phyloP scores from a whole-genome alignment of 2,888 invertebrate genomes.

The Lampropteryx suffumata region DNA sequence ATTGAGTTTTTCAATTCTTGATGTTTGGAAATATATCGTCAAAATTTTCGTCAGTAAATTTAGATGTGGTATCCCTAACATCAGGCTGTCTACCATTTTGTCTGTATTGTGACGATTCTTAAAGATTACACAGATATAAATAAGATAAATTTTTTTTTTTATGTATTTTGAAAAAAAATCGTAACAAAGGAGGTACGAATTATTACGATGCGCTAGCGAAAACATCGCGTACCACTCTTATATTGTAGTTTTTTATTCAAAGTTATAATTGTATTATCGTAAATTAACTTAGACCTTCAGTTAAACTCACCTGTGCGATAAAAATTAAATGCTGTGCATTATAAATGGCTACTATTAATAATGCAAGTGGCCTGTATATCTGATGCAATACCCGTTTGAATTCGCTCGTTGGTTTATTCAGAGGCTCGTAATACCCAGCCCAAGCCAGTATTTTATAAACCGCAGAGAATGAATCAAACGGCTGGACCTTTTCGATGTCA shows the following conservation, averaged over 20 bases:
- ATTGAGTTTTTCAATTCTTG: constrained; percentile 41
- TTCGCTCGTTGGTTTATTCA: constrained; percentile 35
- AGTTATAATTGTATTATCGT: too few species aligned
- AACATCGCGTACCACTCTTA: too few species aligned
- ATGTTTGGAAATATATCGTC: constrained; percentile 32
- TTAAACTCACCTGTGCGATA: constrained; percentile 37
- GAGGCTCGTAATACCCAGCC: constrained; percentile 43
- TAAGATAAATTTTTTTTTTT: too few species aligned
- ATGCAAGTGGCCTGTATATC: constrained; percentile 36
- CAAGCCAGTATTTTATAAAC: constrained; percentile 40
- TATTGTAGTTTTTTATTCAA: too few species aligned
- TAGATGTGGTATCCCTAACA: constrained; percentile 41
- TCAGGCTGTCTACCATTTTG: constrained; percentile 36
- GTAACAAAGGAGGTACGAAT: too few species aligned
- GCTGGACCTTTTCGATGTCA: constrained; percentile 33
- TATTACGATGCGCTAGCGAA: too few species aligned
- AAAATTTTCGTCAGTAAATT: constrained; percentile 42
- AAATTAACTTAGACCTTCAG: background rate
- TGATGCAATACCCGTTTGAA: constrained; percentile 33
- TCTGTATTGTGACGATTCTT: constrained; percentile 34
- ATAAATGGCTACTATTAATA: constrained; percentile 28
- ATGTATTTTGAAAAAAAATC: too few species aligned
- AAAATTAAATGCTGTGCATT: constrained; percentile 42
- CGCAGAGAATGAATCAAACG: constrained; percentile 45
- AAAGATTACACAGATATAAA: background rate